phyloP scores from a whole-genome alignment of 2,888 invertebrate species.

The Yponomeuta plumbellus region DNA sequence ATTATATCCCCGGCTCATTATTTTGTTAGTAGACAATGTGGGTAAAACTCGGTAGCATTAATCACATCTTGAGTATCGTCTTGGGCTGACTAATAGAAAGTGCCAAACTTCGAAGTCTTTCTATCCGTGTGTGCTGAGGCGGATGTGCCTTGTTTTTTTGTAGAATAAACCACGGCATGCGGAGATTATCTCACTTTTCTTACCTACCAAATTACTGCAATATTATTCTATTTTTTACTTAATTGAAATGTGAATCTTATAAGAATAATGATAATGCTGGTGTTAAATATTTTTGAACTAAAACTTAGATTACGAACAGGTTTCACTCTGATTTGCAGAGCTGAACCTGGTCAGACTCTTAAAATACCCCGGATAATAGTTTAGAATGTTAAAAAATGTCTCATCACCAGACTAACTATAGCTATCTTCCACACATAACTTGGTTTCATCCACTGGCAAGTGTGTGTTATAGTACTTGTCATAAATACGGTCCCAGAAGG shows the following conservation, averaged over 20 bases:
- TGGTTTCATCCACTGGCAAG: background rate
- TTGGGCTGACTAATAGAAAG: no score
- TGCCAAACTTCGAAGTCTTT: background rate
- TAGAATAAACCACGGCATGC: background rate
- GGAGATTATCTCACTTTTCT: background rate
- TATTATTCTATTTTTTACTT: no score
- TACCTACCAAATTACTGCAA: background rate
- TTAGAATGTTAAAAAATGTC: no score
- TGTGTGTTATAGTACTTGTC: slow-evolving; percentile 41
- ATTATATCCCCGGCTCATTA: slow-evolving; percentile 2
- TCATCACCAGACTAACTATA: background rate
- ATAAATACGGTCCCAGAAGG: slow-evolving; percentile 60
- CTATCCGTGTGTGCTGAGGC: background rate
- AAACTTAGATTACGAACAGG: no score
- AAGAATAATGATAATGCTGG: background rate
- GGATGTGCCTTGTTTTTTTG: background rate
- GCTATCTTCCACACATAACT: background rate
- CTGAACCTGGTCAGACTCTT: no score
- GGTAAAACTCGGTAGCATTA: slow-evolving; percentile 19
- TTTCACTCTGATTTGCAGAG: no score
- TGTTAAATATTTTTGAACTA: background rate
- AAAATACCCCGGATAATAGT: no score
- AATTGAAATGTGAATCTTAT: background rate
- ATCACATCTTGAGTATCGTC: no score
- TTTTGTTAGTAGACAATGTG: background rate